A percentile compares a stretch with the other conserved stretches of the same genome.
Evolutionary conservation across 2,888 invertebrate genomes (phyloP).

Genomic region (Clostera curtula): DNA sequence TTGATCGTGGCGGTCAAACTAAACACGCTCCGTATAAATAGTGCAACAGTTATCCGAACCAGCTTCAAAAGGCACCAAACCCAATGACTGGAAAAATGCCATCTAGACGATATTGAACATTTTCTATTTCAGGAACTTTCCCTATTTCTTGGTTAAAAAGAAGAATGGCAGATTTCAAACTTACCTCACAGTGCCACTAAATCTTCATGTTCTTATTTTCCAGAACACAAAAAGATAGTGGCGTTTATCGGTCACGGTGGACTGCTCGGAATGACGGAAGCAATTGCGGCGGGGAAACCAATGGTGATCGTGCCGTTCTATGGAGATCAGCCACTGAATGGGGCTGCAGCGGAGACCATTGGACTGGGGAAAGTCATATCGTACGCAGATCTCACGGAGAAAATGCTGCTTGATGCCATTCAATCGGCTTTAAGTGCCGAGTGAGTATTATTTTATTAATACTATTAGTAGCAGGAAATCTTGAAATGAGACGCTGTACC

Average conservation of each 20-base stretch:
- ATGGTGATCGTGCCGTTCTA: slow-evolving; percentile 77
- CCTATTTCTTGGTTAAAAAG: no score
- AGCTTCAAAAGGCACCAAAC: no score
- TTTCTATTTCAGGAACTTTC: no score
- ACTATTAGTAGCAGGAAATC: not conserved
- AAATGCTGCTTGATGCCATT: slow-evolving; percentile 63
- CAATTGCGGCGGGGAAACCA: slow-evolving; percentile 76
- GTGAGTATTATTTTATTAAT: slow-evolving; percentile 48
- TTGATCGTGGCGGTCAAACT: no score
- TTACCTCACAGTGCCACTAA: no score
- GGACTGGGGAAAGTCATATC: slow-evolving; percentile 70
- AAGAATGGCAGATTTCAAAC: no score
- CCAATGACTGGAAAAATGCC: no score
- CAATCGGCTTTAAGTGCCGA: slow-evolving; percentile 66
- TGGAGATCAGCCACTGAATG: slow-evolving; percentile 77
- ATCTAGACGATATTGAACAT: no score
- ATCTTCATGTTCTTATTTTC: slow-evolving; percentile 5
- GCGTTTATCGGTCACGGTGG: slow-evolving; percentile 78
- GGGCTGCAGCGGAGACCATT: slow-evolving; percentile 59
- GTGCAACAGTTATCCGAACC: no score
- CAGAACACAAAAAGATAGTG: slow-evolving; percentile 76
- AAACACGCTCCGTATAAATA: no score
- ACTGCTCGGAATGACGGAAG: slow-evolving; percentile 76
- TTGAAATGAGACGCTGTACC: no score
- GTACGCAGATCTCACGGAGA: slow-evolving; percentile 66